Evolutionary conservation across 35 echinoderm and acorn worm genomes (phyloP).

Genomic region (Stichopus chloronotus): DNA sequence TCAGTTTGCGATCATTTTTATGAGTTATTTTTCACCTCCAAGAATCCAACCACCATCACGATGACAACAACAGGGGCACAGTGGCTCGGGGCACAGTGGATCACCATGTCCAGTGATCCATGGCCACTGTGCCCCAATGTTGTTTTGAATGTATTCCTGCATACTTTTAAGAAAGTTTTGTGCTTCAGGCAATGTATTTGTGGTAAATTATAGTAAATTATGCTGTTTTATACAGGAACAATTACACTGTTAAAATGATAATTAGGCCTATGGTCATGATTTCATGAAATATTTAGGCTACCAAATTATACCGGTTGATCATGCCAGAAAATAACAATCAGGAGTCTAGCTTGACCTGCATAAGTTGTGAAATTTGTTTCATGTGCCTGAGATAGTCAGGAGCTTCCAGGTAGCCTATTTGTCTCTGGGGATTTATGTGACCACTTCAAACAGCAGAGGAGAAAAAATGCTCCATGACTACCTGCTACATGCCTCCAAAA

Average conservation of each 20-base stretch:
- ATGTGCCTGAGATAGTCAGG: no score
- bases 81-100: constrained; percentile 23
- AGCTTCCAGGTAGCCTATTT: no score
- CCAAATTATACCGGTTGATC: not conserved
- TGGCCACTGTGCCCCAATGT: not conserved
- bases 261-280: not conserved
- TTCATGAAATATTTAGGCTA: not conserved
- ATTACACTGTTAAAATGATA: not conserved
- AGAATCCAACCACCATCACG: no score
- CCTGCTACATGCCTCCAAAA: constrained; percentile 36
- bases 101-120: not conserved
- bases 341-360: no score
- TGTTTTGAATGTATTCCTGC: not conserved
- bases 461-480: constrained; percentile 31
- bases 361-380: no score
- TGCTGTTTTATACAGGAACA: not conserved
- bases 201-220: not conserved
- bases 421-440: no score
- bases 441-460: not conserved
- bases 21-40: no score
- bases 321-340: not conserved
- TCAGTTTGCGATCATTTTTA: no score
- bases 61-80: no score
- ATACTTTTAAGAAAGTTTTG: not conserved
- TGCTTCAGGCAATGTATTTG: not conserved